Evolutionary conservation across 1,140 invertebrate species (phyloP).

Genomic region (Drosophila leontia): DNA sequence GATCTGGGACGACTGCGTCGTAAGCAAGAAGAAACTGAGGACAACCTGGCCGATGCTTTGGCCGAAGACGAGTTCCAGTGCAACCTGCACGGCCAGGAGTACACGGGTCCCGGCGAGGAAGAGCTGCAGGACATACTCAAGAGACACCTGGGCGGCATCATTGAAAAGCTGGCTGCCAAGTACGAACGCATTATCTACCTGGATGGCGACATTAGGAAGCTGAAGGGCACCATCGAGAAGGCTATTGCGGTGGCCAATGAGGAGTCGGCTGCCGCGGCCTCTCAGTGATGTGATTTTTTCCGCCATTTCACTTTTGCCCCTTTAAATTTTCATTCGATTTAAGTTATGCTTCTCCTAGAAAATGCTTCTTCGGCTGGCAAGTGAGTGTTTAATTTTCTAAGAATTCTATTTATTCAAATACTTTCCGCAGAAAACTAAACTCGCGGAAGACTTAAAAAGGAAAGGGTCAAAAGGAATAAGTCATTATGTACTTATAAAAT

Average conservation of each 20-base stretch:
- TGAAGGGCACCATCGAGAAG: conserved; percentile 54
- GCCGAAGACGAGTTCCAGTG: conserved; percentile 63
- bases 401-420: not conserved
- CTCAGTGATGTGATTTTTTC: conserved; percentile 1
- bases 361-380: not conserved
- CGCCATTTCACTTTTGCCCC: not conserved
- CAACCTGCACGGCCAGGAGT: conserved; percentile 18
- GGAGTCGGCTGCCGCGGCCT: conserved; percentile 39
- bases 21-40: conserved; percentile 50
- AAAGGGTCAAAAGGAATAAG: not conserved
- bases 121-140: conserved; percentile 45
- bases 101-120: conserved; percentile 10
- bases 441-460: too few species aligned
- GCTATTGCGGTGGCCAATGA: conserved; percentile 49
- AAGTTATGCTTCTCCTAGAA: not conserved
- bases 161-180: conserved; percentile 39
- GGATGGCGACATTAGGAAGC: conserved; percentile 51
- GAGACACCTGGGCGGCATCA: conserved; percentile 24
- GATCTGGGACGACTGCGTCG: conserved; percentile 40
- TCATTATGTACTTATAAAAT: not conserved
- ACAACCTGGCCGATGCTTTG: conserved; percentile 51
- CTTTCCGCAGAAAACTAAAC: not conserved
- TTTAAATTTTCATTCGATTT: conserved; percentile 6
- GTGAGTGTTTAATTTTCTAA: not conserved
- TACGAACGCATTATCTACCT: conserved; percentile 46